Evolutionary conservation across 1,140 invertebrate species (phyloP), one percentile per base, ranked within the genome.

Genomic region (Rhopalosiphum maidis): DNA sequence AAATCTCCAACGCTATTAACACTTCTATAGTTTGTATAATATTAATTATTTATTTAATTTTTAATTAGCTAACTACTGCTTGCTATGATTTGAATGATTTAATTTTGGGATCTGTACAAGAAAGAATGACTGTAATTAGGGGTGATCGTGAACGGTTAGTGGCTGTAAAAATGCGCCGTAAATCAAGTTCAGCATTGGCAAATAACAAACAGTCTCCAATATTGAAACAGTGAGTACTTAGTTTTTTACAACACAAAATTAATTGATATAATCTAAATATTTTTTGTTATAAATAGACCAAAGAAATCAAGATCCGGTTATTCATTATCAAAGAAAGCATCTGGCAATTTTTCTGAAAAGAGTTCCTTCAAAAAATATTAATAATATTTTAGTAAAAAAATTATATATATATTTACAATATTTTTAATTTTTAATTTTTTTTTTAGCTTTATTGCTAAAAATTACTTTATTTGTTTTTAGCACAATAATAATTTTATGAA

Each of bases 31-130:
- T 18, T n/a, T 1, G 41, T 25, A 18, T 46, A n/a, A 30, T 41
- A 0, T 91, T n/a, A 46, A 82, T 91, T 91, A 46, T 18, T 60
- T 90, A 15, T 90, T 91, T 68, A 55, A 43, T 93, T 77, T 51
- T 83, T 23, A 21, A 87, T 92, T 88, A 94, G 93, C 51, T 94
- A 35, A 94, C 93, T 60, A 89, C 85, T 54, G 90, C 93, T 77
- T 94, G 93, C 55, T 92, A 93, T 86, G 93, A 94, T 60, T 77
- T 94, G 37, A 92, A 94, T 86, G 91, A 93, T 93, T 92, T 92
- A 21, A 92, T 94, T 91, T 60, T 91, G 86, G 55, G 85, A 77
- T 77, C 93, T 85, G 37, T 93, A 22, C 90, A 89, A 21, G 82
- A 94, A 92, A 37, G 86, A 23, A 92, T 94, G 93, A 35, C 85